Conservation (phyloP, 2,888 invertebrate genomes). For the Tetheella fluctuosa region DNA sequence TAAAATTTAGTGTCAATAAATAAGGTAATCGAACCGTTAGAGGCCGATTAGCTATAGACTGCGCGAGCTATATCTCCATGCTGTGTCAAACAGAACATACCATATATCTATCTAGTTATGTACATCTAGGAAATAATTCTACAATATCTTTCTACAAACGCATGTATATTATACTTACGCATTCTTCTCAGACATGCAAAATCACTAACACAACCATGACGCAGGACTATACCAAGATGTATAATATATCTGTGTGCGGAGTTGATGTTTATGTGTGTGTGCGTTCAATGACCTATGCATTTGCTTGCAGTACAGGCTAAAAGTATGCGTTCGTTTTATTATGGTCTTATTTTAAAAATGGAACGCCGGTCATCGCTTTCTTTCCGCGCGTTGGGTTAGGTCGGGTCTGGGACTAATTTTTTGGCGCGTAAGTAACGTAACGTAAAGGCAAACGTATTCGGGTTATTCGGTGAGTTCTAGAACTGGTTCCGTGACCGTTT, state of each 20-base stretch:
- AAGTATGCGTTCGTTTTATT: conserved; percentile 84
- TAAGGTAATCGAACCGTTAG: conserved; percentile 69
- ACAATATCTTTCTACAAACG: conserved; percentile 79
- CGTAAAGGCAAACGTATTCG: conserved; percentile 18
- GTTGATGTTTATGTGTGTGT: conserved; percentile 54
- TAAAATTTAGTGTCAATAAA: conserved; percentile 78
- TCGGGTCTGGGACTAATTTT: conserved; percentile 45
- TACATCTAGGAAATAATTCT: conserved; percentile 82
- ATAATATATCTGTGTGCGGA: conserved; percentile 44
- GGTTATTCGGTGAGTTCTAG: conserved; percentile 28
- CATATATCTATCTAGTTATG: conserved; percentile 46
- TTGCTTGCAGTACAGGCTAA: conserved; percentile 82
- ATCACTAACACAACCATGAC: conserved; percentile 67
- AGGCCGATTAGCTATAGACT: conserved; percentile 51
- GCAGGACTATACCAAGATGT: conserved; percentile 26
- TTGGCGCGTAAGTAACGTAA: conserved; percentile 31
- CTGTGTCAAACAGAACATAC: conserved; percentile 44
- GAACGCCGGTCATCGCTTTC: conserved; percentile 70
- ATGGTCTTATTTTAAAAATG: conserved; percentile 84
- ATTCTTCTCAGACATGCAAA: conserved; percentile 83
- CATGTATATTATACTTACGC: conserved; percentile 74
- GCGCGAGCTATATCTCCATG: conserved; percentile 51
- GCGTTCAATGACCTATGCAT: conserved; percentile 81
- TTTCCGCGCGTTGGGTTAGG: conserved; percentile 74
- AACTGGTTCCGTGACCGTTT: conserved; percentile 49